Base-by-base conservation (phyloP, 2,888 invertebrate genomes). In the Macrosoma leucophasiata region DNA sequence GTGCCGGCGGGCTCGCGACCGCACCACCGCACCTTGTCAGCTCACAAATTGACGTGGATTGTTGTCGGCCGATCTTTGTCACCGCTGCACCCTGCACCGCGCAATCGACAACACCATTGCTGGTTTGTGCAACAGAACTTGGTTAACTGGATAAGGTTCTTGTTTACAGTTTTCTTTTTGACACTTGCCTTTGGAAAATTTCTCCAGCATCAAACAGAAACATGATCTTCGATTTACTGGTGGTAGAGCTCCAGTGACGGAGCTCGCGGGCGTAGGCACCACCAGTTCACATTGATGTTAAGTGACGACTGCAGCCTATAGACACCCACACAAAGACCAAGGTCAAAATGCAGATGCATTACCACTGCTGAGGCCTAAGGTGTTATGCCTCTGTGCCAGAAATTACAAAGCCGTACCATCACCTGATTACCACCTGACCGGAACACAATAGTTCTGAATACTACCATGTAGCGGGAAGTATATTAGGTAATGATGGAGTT, bases 1-100 rank as follows among this genome's bases (percentile, higher is more conserved):
- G 22, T n/a, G 11, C 8, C 1, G 10, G 8, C 10, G 6, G 19
- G 39, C 36, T 43, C 48, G 48, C 50, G 44, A 50, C 59, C 73
- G 73, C 72, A n/a, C n/a, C 71, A 61, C 62, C 71, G 75, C 75
- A 74, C 76, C 77, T 74, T 48, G 52, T 52, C 52, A 52, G 52
- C 52, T 46, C 64, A 58, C 75, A 75, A 75, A 74, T 77, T 78
- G 76, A 79, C 77, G 69, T 67, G 77, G 61, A 76, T 78, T 77
- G 77, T 77, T 71, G 66, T 66, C 66, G 60, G 65, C 51, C 33
- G 67, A 77, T 77, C 75, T 75, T 75, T 74, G 76, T 72, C 66
- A 69, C 58, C 19, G 30, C 27, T 17, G 13, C 33, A 32, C 34
- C 10, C 10, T n/a, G n/a, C n/a, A 19, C 29, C 30, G 32, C 13